Conservation (phyloP, 1,140 invertebrate species). For the Drosophila funebris region DNA sequence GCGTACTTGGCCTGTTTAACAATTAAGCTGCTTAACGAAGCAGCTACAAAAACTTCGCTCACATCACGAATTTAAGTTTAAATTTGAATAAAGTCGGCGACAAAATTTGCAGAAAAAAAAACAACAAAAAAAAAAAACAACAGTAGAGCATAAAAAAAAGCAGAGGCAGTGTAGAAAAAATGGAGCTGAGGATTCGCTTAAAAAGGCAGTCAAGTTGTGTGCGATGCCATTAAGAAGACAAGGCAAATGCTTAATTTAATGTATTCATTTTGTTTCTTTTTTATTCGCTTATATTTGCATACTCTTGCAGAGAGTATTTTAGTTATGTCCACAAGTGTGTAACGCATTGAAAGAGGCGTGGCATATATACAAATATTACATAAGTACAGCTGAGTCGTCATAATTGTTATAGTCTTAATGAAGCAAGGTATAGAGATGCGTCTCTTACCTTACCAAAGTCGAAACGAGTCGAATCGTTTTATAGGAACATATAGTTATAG, state of each 20-base stretch:
- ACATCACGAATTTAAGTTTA: conserved; percentile 22
- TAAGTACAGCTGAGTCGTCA: too few species aligned
- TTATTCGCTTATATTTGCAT: too few species aligned
- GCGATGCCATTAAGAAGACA: not conserved
- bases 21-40: conserved; percentile 69
- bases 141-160: not conserved
- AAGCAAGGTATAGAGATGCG: too few species aligned
- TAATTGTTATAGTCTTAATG: too few species aligned
- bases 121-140: not conserved
- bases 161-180: conserved; percentile 2
- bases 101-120: conserved; percentile 52
- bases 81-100: conserved; percentile 51
- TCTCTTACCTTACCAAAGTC: too few species aligned
- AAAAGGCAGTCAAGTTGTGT: conserved; percentile 59
- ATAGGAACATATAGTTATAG: too few species aligned
- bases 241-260: conserved; percentile 59
- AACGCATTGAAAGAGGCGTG: too few species aligned
- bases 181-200: conserved; percentile 15
- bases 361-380: too few species aligned
- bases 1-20: conserved; percentile 43
- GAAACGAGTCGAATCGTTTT: too few species aligned
- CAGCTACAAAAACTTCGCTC: conserved; percentile 22
- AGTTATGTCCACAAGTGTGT: too few species aligned
- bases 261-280: conserved; percentile 61
- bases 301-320: too few species aligned